Conservation (phyloP, 2,888 invertebrate genomes). For the Lasioglossum zephyrum region DNA sequence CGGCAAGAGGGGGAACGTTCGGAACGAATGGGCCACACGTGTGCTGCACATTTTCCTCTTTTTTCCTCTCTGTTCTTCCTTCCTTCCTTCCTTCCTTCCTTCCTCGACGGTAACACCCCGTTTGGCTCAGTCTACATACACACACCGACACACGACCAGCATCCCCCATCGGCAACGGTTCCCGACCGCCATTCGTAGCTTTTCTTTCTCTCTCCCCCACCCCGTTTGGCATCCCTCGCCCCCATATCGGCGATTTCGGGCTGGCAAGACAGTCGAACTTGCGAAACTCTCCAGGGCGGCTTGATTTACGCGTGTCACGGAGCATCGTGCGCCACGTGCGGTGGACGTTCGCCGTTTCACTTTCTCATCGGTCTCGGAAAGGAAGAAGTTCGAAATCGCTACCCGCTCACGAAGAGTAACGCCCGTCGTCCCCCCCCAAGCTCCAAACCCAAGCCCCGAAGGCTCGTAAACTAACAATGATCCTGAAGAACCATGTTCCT, state of each 20-base stretch:
- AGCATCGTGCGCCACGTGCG: slow-evolving; percentile 68
- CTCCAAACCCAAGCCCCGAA: neutral
- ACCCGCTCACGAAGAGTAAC: slow-evolving; percentile 42
- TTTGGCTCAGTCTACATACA: slow-evolving; percentile 8
- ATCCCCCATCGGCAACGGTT: slow-evolving; percentile 3
- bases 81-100: slow-evolving; percentile 43
- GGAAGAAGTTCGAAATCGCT: slow-evolving; percentile 47
- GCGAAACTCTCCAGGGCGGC: slow-evolving; percentile 53
- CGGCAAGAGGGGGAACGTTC: slow-evolving; percentile 52
- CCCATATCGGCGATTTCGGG: slow-evolving; percentile 66
- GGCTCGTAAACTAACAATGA: slow-evolving; percentile 54
- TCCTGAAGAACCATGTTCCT: slow-evolving; percentile 12
- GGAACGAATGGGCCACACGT: slow-evolving; percentile 80
- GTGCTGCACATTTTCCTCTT: slow-evolving; percentile 71
- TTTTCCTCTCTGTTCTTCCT: slow-evolving; percentile 25
- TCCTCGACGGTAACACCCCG: slow-evolving; percentile 24
- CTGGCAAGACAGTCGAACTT: slow-evolving; percentile 67
- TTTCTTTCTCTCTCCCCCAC: neutral
- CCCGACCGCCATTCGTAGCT: neutral
- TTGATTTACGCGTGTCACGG: slow-evolving; percentile 73
- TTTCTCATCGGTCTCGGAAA: slow-evolving; percentile 49
- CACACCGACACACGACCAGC: neutral
- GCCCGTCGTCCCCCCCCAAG: neutral
- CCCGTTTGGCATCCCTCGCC: neutral
- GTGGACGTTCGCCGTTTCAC: slow-evolving; percentile 68